Percentiles rank a stretch among this genome's conserved stretches.
These are phyloP conservation scores for Phenganax stokvisi DNA, from an alignment of 92 coral and sea anemone genomes.

Conservation along the genomic window DNA sequence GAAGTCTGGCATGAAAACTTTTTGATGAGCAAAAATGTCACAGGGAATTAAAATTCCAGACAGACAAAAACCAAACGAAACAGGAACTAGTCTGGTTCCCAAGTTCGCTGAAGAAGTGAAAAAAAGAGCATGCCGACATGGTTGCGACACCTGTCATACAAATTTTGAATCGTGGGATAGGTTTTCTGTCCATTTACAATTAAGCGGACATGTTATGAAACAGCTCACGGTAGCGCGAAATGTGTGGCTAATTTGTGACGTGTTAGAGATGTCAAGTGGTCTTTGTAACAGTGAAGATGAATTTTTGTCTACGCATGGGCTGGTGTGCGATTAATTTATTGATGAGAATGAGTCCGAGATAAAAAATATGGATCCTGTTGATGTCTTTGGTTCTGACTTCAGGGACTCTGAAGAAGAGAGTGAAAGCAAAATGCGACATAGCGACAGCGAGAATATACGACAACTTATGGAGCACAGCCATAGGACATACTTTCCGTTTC, in stretches of 20 bases:
- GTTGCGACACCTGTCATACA: background rate
- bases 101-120: background rate
- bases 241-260: background rate
- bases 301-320: slow-evolving; percentile 1
- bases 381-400: no score
- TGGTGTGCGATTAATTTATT: background rate
- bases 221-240: background rate
- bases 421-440: background rate
- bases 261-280: background rate
- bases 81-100: background rate
- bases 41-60: background rate
- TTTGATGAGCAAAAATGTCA: slow-evolving; percentile 2
- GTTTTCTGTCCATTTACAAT: slow-evolving; percentile 15
- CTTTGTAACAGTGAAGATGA: background rate
- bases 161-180: slow-evolving; percentile 17
- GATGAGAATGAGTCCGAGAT: no score
- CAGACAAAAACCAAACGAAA: background rate
- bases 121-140: slow-evolving; percentile 7
- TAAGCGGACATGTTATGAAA: slow-evolving; percentile 15
- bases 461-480: background rate
- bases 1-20: background rate
- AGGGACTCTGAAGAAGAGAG: background rate
- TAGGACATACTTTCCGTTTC: no score
- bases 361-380: no score
- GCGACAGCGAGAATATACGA: background rate